Evolutionary conservation across 92 coral and sea anemone species (phyloP), one percentile per base, ranked within the genome.

Genomic region (Phenganax marumi): DNA sequence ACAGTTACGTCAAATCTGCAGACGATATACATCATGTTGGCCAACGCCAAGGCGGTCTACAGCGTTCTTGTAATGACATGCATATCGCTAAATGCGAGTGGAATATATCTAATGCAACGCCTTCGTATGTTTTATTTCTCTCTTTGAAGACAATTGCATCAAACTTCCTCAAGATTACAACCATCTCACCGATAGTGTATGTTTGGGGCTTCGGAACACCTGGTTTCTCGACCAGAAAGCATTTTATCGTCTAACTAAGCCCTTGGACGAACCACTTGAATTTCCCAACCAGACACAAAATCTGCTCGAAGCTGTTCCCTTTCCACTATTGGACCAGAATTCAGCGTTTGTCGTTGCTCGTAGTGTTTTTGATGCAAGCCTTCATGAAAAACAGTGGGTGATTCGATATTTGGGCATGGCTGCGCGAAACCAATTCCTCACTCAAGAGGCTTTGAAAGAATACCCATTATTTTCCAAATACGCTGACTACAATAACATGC

Each of bases 301-400:
- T 39, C 55, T 70, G 21, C 48, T 70, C 16, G 76, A 70, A 70
- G 76, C 76, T 70, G 52, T 70, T 13, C 22, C 76, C 5, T 70
- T 70, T 51, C 76, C 76, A 43, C 17, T 70, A 54, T 51, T 70
- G 23, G 48, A 70, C 52, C 76, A 70, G 19, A 70, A 52, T 2
- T 46, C 21, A 2, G n/a, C 0, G 3, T 5, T 8, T 9, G 76
- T 70, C 8, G 18, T 70, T 21, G 3, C 13, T n/a, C 50, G 76
- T 2, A 70, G 76, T 24, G 17, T 39, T 12, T n/a, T 47, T n/a
- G 23, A 47, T 18, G 55, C 56, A 5, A 12, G 14, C 53, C 23
- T 63, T 18, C 17, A 63, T 18, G 76, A 70, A 13, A 5, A 0
- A 47, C 10, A 70, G 17, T 70, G 76, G 76, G 21, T 70, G 17